These are phyloP conservation scores for Empidonax traillii DNA, from an alignment of 2,113 vertebrate genomes.

Conservation along the genomic window DNA sequence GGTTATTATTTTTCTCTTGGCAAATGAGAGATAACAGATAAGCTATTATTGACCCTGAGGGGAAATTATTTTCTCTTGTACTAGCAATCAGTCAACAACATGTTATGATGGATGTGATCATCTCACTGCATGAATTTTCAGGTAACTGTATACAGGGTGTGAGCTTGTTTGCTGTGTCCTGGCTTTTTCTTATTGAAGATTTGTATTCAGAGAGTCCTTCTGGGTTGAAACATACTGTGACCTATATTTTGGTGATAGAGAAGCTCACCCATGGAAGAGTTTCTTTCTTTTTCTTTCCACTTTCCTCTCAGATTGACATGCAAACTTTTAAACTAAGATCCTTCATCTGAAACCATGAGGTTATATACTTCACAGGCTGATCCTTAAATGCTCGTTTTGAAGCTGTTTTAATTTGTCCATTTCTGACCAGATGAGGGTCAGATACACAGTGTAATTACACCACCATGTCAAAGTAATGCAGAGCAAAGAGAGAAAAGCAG, in stretches of 20 bases:
- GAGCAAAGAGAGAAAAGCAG: neutral
- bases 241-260: neutral
- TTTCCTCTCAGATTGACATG: neutral
- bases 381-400: neutral
- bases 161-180: neutral
- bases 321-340: neutral
- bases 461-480: neutral
- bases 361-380: neutral
- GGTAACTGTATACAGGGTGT: neutral
- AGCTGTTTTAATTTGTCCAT: neutral
- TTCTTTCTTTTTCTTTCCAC: neutral
- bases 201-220: neutral
- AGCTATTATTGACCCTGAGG: neutral
- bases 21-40: slow-evolving; percentile 5
- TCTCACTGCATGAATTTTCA: neutral
- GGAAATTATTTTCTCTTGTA: neutral
- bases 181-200: neutral
- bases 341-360: neutral
- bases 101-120: neutral
- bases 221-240: neutral
- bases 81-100: slow-evolving; percentile 5
- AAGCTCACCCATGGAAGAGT: neutral
- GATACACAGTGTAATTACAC: neutral
- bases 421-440: neutral
- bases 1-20: neutral